phyloP scores from a whole-genome alignment of 2,888 invertebrate genomes.

The Colletes collaris region DNA sequence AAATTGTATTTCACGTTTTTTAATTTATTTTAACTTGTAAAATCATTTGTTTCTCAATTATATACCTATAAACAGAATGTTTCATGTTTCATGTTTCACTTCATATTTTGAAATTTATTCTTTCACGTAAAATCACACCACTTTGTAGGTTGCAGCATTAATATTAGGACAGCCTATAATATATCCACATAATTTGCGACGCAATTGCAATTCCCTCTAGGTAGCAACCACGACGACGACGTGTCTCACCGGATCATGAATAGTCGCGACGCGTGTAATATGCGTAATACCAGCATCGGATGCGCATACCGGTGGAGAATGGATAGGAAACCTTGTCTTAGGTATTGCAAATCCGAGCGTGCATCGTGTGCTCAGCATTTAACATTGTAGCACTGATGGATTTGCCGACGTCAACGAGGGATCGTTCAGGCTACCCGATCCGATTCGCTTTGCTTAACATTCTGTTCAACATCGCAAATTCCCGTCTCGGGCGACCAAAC shows the following conservation, averaged over 20 bases:
- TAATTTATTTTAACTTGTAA: too few relatives aligned
- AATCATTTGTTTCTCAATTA: too few relatives aligned
- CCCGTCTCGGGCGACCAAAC: too few relatives aligned
- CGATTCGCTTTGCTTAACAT: background rate
- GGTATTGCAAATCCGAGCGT: slow-evolving; percentile 31
- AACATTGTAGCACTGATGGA: slow-evolving; percentile 34
- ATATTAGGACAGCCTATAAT: too few relatives aligned
- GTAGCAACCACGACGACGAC: slow-evolving; percentile 27
- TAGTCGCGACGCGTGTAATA: slow-evolving; percentile 55
- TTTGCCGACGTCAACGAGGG: slow-evolving; percentile 14
- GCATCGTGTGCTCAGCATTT: slow-evolving; percentile 30
- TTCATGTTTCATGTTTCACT: too few relatives aligned
- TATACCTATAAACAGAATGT: too few relatives aligned
- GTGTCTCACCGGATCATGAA: slow-evolving; percentile 37
- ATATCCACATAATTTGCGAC: slow-evolving; percentile 19
- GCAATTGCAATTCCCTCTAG: slow-evolving; percentile 41
- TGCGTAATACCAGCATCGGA: slow-evolving; percentile 45
- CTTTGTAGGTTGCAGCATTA: too few relatives aligned
- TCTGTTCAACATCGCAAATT: too few relatives aligned
- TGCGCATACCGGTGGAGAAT: slow-evolving; percentile 20
- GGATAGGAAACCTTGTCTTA: slow-evolving; percentile 42
- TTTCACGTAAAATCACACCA: too few relatives aligned
- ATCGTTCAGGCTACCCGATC: slow-evolving; percentile 18
- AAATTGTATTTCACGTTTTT: too few relatives aligned
- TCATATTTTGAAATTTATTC: too few relatives aligned